Base-by-base conservation (phyloP, 92 coral and sea anemone genomes). In the Diadumene lineata region DNA sequence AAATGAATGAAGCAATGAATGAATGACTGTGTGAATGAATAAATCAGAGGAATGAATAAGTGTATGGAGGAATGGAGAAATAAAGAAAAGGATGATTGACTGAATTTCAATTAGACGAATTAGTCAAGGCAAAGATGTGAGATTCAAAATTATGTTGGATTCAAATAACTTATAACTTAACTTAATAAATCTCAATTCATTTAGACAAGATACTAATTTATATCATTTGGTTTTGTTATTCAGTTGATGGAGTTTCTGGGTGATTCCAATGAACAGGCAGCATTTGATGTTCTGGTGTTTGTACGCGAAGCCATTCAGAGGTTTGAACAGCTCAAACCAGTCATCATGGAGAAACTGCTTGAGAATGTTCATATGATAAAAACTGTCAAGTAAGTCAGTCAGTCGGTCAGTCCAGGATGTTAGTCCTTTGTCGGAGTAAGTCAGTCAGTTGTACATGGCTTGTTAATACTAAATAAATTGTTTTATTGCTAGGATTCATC, bases 221-320 rank as follows among this genome's bases (percentile, higher is more conserved):
- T 6, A 38, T 38, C 13, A 13, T 38, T 6, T 38, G 48, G 6
- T 38, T 38, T 38, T 64, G 32, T 30, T 11, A 11, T 27, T 3
- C 69, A 94, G 98, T 68, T 94, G 87, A 94, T 94, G 98, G 98
- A 94, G 80, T 94, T 94, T 84, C 79, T 94, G 31, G 98, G 98
- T 16, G 98, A 94, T 65, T 74, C 92, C n/a, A 94, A 94, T 62
- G 98, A 94, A 60, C 97, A 94, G 66, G 98, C 98, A 31, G 98
- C 98, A 9, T 84, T 86, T 74, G 98, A 94, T 79, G 98, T 94
- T 65, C 60, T 94, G 80, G 87, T 94, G 91, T 94, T 94, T 86
- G 97, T 94, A 2, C 92, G 98, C 21, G 98, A 94, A 65, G 98
- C 98, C 60, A 89, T 94, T 58, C 98, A 94, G 88, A 82, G 98